Base-by-base conservation (phyloP, 2,797 vertebrate genomes). In the Anableps anableps region DNA sequence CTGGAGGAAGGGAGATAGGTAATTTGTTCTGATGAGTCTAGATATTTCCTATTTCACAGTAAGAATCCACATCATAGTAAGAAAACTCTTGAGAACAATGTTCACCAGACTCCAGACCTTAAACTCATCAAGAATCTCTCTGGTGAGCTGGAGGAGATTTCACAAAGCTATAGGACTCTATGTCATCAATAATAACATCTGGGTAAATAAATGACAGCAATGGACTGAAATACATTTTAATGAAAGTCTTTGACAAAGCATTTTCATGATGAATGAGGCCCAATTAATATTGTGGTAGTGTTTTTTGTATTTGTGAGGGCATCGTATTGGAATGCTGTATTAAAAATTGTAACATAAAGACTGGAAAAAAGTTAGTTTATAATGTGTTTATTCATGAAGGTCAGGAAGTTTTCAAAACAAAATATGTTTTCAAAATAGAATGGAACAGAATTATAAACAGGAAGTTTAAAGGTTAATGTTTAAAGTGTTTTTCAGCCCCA, bases 121-220 rank as follows among this genome's bases (percentile, higher is more conserved):
- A 68, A 68, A 68, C 36, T 41, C 64, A 68, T 68, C 64, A 68
- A 41, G 64, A 68, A 13, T 41, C 36, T 68, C 36, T 68, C 34
- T 38, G 34, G 38, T 23, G 64, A 41, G 21, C 64, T 41, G 64
- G 21, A 68, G 10, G 36, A 68, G 36, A 68, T 9, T 41, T 41
- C 21, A 13, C 41, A 23, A 68, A 41, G 8, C 21, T 5, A 13
- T 68, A 38, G 64, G 64, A 68, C 36, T 68, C 36, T 68, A 34
- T 21, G 21, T 41, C 64, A 68, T 68, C 64, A 68, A 68, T 68
- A 41, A 68, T 41, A 36, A 34, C 19, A 36, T 21, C 62, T 38
- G 34, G 62, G 34, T 66, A 66, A 66, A 66, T 36, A 41, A 23
- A 68, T 68, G 36, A 68, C 36, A 26, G 64, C 64, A 68, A 68